Evolutionary conservation across 2,888 invertebrate genomes (phyloP), one percentile per base, ranked within the genome.

Genomic region (Acholoe squamosa): DNA sequence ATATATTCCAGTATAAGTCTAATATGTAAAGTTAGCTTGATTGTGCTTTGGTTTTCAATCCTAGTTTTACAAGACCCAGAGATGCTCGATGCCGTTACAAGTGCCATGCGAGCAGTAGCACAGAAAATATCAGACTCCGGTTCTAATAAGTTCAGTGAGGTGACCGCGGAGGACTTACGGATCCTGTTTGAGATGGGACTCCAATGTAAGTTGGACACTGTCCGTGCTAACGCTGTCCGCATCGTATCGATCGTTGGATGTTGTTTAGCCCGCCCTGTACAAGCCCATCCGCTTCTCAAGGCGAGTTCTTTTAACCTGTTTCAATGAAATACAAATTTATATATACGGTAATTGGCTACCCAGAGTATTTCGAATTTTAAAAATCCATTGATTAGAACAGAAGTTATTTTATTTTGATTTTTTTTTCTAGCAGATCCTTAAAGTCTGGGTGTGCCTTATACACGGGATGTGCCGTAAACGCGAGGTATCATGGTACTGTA

Each of bases 31-130:
- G 10, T 43, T 10, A 7, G 43, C 3, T 43, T 43, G 5, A 43
- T 10, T 3, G 10, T 43, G 10, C 43, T 43, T 43, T 61, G 61
- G 61, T 61, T 61, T 61, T n/a, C n/a, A n/a, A n/a, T 61, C 31
- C 28, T 54, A 86, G 86, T 86, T 31, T 28, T 86, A 54, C 52
- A 86, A 31, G 93, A 96, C 51, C 90, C 92, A 16, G 94, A 94
- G 77, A 95, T 97, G 28, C 93, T 97, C 76, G 98, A 98, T 94
- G 97, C 98, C 0, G 97, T 97, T 0, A 97, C 97, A 0, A 97
- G 97, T 3, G 97, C 97, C 0, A 97, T 98, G 97, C 96, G 98
- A 93, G 97, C 97, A n/a, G 96, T 97, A 0, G 95, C 97, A 76
- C 97, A 97, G 94, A 97, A 97, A 96, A 96, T 98, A 86, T 97